Conservation (phyloP, 1,140 invertebrate genomes). For the Cotesia chilonis region DNA sequence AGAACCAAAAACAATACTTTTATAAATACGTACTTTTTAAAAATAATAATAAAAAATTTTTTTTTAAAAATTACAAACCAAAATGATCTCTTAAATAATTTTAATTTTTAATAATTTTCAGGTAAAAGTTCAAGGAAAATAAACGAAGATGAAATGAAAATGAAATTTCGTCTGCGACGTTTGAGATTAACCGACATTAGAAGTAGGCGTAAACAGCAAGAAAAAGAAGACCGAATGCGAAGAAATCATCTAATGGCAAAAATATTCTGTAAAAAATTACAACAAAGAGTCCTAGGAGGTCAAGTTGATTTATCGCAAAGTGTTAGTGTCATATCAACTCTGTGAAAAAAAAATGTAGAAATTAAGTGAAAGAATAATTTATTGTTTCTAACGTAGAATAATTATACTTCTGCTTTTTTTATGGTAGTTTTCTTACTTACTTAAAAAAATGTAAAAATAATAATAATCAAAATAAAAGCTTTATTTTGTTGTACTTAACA, state of each 20-base stretch:
- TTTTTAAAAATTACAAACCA: too few species aligned
- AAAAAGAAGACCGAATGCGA: slow-evolving; percentile 63
- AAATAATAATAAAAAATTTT: too few species aligned
- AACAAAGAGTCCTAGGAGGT: slow-evolving; percentile 65
- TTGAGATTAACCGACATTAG: slow-evolving; percentile 62
- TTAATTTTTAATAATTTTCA: slow-evolving; percentile 36
- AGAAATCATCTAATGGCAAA: slow-evolving; percentile 69
- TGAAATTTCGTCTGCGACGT: slow-evolving; percentile 64
- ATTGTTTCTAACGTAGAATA: too few species aligned
- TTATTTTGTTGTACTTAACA: too few species aligned
- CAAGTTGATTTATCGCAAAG: slow-evolving; percentile 67
- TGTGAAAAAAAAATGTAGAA: slow-evolving; percentile 28
- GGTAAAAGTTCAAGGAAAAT: slow-evolving; percentile 59
- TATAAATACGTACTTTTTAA: too few species aligned
- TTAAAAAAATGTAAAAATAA: too few species aligned
- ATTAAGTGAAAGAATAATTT: too few species aligned
- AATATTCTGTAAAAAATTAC: slow-evolving; percentile 67
- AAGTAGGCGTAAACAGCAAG: slow-evolving; percentile 60
- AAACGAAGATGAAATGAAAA: slow-evolving; percentile 61
- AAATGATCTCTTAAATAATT: too few species aligned
- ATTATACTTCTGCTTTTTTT: too few species aligned
- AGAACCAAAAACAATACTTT: too few species aligned
- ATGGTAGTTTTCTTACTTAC: too few species aligned
- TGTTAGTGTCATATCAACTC: slow-evolving; percentile 64
- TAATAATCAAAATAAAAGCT: too few species aligned